These are phyloP conservation scores for Kryphioiulus occultus DNA, from an alignment of 2,888 invertebrate species.

Conservation along the genomic window DNA sequence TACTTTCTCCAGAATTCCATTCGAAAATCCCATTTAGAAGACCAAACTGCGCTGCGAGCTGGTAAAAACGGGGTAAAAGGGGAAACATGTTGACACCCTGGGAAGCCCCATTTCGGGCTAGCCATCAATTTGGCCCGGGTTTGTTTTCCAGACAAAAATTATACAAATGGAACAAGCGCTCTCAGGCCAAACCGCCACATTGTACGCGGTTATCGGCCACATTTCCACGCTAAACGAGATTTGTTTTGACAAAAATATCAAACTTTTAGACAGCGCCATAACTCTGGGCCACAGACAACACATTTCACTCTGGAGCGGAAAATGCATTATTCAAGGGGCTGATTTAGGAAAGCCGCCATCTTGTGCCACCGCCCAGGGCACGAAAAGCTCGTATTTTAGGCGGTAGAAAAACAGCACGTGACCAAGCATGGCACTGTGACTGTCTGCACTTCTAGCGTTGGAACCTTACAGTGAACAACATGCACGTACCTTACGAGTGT, in stretches of 20 bases:
- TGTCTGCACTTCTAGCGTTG: not conserved
- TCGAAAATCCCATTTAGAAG: no score
- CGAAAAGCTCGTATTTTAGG: not conserved
- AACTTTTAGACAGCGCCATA: constrained; percentile 17
- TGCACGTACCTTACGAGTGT: not conserved
- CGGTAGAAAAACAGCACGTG: not conserved
- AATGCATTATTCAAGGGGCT: not conserved
- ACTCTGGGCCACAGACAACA: not conserved
- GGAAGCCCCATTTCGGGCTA: not conserved
- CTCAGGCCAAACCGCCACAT: not conserved
- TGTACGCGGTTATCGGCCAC: constrained; percentile 14
- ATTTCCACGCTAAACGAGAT: not conserved
- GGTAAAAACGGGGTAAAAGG: no score
- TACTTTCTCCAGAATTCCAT: no score
- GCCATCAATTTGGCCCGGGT: not conserved
- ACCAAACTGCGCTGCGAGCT: no score
- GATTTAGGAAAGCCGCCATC: not conserved
- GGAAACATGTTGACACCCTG: constrained; percentile 13
- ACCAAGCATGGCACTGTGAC: no score
- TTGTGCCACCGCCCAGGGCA: not conserved
- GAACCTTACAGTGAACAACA: no score
- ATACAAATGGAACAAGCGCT: not conserved
- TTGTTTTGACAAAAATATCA: constrained; percentile 20
- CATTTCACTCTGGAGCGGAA: not conserved
- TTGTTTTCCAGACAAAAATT: not conserved